Evolutionary conservation across 2,888 invertebrate genomes (phyloP), one percentile per base, ranked within the genome.

Genomic region (Pharmacophagus antenor): DNA sequence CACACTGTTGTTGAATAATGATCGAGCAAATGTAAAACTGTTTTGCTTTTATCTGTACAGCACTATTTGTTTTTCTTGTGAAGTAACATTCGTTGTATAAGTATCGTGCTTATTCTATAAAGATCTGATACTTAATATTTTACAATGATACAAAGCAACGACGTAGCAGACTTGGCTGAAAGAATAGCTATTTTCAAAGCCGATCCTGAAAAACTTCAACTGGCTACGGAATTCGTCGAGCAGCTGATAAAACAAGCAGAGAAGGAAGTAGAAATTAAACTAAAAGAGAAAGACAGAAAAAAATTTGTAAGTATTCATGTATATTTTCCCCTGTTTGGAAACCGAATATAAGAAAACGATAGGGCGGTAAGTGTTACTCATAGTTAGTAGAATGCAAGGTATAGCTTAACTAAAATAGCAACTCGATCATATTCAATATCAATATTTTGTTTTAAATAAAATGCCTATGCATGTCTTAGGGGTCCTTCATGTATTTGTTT

Each of bases 191-290:
- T 91, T 64, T 93, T 93, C 77, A 92, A 92, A 79, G 88, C 87
- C 67, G 92, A 93, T 72, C 92, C 93, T 44, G 91, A 92, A 63
- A 92, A 92, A 79, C 90, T 93, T 76, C 89, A 92, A 63, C 84
- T 91, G 62, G 89, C 93, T 54, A 85, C 87, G 63, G 92, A 92
- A 68, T 93, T 93, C 80, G 91, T 93, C 66, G 92, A 93, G 71
- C 92, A 92, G 76, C 88, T 93, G 62, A 88, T 93, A 74, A 89
- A 91, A 74, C 91, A 91, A 77, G 93, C 93, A 65, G 92, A 92
- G 80, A 87, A 86, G 76, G 92, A 93, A 79, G 93, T 92, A 67
- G 91, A 91, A 70, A 77, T 87, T 70, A 92, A 92, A 86, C 85
- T 85, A 74, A 90, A 88, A 84, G 85, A 91, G 82, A 91, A 90